Conservation (phyloP, 1,140 invertebrate genomes). For the Leptopilina boulardi region DNA sequence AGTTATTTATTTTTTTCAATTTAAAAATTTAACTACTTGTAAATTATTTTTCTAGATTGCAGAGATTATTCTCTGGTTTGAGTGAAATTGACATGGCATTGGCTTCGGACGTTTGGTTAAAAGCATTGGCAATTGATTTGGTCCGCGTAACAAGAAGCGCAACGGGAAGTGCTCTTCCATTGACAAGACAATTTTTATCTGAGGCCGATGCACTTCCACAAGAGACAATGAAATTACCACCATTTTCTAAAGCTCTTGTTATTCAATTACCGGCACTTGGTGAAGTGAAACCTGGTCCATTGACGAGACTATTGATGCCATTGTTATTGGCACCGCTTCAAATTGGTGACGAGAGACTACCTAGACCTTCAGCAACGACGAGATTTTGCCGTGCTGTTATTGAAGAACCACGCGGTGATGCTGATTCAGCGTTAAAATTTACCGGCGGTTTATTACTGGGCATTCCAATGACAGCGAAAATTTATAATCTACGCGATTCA, state of each 20-base stretch:
- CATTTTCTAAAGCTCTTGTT: slow-evolving; percentile 88
- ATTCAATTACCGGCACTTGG: slow-evolving; percentile 85
- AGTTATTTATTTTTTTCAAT: slow-evolving; percentile 34
- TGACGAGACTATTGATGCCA: slow-evolving; percentile 88
- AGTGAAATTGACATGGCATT: slow-evolving; percentile 84
- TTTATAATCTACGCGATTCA: slow-evolving; percentile 87
- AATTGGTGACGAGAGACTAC: slow-evolving; percentile 72
- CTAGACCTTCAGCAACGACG: slow-evolving; percentile 68
- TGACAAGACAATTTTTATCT: slow-evolving; percentile 80
- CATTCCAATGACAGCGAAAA: slow-evolving; percentile 89
- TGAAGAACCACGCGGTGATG: slow-evolving; percentile 88
- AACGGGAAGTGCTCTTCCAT: slow-evolving; percentile 79
- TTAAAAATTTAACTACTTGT: neutral
- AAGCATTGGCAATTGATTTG: slow-evolving; percentile 89
- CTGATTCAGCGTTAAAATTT: slow-evolving; percentile 93
- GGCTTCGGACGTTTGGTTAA: slow-evolving; percentile 89
- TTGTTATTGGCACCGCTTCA: slow-evolving; percentile 78
- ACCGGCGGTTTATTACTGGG: slow-evolving; percentile 93
- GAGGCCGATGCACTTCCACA: slow-evolving; percentile 78
- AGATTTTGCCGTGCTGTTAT: slow-evolving; percentile 85
- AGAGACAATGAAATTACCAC: slow-evolving; percentile 69
- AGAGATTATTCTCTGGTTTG: slow-evolving; percentile 90
- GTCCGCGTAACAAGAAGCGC: slow-evolving; percentile 83
- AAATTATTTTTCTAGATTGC: slow-evolving; percentile 77
- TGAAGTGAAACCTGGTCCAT: slow-evolving; percentile 90